Evolutionary conservation across 2,113 vertebrate genomes (phyloP).

Genomic region (Arizona elegans): DNA sequence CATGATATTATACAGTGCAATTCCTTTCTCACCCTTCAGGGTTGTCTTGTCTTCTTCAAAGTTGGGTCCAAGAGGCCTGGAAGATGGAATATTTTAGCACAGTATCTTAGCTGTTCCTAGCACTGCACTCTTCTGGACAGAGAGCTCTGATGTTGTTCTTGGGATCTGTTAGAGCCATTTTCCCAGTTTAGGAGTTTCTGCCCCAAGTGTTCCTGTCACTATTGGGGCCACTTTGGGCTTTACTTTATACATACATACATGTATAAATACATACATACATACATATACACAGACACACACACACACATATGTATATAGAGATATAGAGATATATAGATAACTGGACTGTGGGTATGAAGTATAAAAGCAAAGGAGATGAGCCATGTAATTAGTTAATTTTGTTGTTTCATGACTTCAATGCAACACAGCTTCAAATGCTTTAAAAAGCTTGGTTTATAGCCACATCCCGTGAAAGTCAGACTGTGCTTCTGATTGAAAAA

Average conservation of each 20-base stretch:
- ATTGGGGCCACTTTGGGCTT: too few species aligned
- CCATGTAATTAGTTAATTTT: not conserved
- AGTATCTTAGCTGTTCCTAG: not conserved
- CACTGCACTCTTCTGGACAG: not conserved
- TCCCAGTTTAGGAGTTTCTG: not conserved
- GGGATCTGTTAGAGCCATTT: not conserved
- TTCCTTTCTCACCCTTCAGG: too few species aligned
- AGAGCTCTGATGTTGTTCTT: not conserved
- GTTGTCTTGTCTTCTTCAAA: not conserved
- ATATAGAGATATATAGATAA: not conserved
- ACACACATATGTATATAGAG: too few species aligned
- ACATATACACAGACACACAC: too few species aligned
- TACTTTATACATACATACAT: too few species aligned
- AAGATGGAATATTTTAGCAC: not conserved
- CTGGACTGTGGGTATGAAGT: not conserved
- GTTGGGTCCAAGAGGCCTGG: not conserved
- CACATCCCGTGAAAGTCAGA: slow-evolving; percentile 65
- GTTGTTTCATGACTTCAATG: not conserved
- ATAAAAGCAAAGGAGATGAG: not conserved
- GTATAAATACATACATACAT: too few species aligned
- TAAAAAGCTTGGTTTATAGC: slow-evolving; percentile 54
- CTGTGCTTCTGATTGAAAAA: slow-evolving; percentile 73
- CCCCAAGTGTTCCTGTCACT: too few species aligned
- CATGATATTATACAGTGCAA: too few species aligned
- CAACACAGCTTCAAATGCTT: not conserved